A percentile compares a stretch with the other conserved stretches of the same genome.
Evolutionary conservation across 2,113 vertebrate species (phyloP).

Genomic region (Pelecanoides urinatrix): DNA sequence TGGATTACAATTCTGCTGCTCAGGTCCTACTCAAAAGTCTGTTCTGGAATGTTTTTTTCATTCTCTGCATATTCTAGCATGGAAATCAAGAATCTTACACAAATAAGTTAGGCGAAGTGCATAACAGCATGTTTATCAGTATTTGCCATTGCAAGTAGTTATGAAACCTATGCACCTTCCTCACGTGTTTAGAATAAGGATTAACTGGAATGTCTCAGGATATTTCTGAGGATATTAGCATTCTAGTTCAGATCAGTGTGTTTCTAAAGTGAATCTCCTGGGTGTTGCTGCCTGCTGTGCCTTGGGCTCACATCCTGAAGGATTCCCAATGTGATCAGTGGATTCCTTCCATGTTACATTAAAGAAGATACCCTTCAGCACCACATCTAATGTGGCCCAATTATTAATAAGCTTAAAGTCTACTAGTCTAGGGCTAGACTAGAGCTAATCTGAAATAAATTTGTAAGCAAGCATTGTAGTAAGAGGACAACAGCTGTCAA

Average conservation of each 20-base stretch:
- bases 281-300: not conserved
- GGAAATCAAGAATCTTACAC: not conserved
- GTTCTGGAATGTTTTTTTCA: not conserved
- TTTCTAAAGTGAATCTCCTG: not conserved
- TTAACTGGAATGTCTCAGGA: not conserved
- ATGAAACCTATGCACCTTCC: not conserved
- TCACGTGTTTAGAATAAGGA: not conserved
- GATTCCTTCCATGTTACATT: not conserved
- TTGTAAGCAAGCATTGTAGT: not conserved
- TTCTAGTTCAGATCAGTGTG: not conserved
- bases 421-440: not conserved
- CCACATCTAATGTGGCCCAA: not conserved
- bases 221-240: not conserved
- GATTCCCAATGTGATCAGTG: not conserved
- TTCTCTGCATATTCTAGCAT: not conserved
- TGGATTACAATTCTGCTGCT: not conserved
- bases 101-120: not conserved
- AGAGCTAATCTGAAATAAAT: not conserved
- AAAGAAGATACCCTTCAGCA: not conserved
- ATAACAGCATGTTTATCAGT: not conserved
- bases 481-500: not conserved
- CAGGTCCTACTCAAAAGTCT: not conserved
- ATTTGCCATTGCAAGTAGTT: not conserved
- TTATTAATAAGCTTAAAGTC: not conserved
- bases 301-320: not conserved